Percentiles rank a stretch among this genome's conserved stretches.
phyloP scores from a whole-genome alignment of 1,140 invertebrate genomes.

The Saccostrea cuccullata region DNA sequence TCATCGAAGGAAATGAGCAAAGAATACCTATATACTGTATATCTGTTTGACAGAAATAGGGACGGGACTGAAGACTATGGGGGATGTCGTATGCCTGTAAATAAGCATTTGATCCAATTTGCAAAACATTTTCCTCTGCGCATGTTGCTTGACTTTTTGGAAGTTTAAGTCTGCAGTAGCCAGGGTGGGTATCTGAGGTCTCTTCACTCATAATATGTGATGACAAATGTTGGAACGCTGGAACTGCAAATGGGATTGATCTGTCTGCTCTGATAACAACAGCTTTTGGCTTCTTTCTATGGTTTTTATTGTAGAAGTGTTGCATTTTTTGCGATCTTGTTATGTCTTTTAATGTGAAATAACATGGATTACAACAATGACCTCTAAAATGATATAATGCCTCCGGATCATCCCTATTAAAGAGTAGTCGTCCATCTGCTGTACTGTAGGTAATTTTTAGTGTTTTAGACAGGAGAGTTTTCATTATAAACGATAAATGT shows the following conservation, averaged over 20 bases:
- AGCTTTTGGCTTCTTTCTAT: not conserved
- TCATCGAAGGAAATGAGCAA: not conserved
- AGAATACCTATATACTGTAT: not conserved
- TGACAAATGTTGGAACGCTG: not conserved
- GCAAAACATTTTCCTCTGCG: not conserved
- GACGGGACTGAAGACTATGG: not conserved
- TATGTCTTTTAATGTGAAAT: not conserved
- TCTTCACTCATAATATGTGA: not conserved
- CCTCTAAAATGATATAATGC: not conserved
- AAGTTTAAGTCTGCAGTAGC: not conserved
- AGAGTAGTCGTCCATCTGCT: not conserved
- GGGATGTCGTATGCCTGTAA: not conserved
- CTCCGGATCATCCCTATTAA: not conserved
- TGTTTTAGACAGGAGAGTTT: not conserved
- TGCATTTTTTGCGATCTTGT: not conserved
- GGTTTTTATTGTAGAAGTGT: not conserved
- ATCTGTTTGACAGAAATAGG: not conserved
- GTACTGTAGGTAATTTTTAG: not conserved
- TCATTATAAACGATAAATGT: not conserved
- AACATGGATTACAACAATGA: not conserved
- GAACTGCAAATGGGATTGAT: not conserved
- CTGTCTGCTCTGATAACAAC: not conserved
- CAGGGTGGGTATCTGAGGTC: not conserved
- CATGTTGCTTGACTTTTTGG: not conserved
- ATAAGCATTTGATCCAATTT: not conserved